Evolutionary conservation across 2,888 invertebrate genomes (phyloP).

Genomic region (Chouioia cunea): DNA sequence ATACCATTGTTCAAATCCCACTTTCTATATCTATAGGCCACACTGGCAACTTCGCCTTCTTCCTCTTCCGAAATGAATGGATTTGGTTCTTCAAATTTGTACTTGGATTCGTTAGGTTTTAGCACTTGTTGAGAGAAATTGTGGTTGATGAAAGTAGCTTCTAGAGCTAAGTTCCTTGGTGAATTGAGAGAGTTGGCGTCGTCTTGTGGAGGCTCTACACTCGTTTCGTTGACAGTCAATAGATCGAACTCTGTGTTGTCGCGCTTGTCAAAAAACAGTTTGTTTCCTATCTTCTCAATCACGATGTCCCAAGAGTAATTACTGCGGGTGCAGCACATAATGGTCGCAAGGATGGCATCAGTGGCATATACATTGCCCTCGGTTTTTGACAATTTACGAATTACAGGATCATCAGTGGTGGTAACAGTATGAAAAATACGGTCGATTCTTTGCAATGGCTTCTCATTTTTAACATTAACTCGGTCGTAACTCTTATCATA

Average conservation of each 20-base stretch:
- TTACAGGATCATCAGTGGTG: slow-evolving; percentile 97
- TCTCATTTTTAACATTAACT: slow-evolving; percentile 96
- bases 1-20: slow-evolving; percentile 96
- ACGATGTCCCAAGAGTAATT: slow-evolving; percentile 99
- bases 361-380: slow-evolving; percentile 98
- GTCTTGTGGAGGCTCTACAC: slow-evolving; percentile 96
- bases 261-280: slow-evolving; percentile 97
- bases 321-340: slow-evolving; percentile 98
- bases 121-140: slow-evolving; percentile 98
- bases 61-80: slow-evolving; percentile 95
- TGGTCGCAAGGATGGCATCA: slow-evolving; percentile 96
- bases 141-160: slow-evolving; percentile 99
- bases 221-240: slow-evolving; percentile 97
- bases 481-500: slow-evolving; percentile 98
- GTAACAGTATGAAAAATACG: slow-evolving; percentile 96
- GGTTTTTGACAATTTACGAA: slow-evolving; percentile 91
- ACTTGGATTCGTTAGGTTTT: slow-evolving; percentile 82
- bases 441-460: slow-evolving; percentile 91
- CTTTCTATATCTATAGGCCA: slow-evolving; percentile 96
- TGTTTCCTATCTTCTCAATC: slow-evolving; percentile 93
- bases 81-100: slow-evolving; percentile 91
- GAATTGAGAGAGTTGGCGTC: slow-evolving; percentile 96
- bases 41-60: slow-evolving; percentile 93
- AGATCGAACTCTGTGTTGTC: slow-evolving; percentile 98
- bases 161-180: slow-evolving; percentile 93